Base-by-base conservation (phyloP, 2,888 invertebrate species). In the Epinotia nisella region DNA sequence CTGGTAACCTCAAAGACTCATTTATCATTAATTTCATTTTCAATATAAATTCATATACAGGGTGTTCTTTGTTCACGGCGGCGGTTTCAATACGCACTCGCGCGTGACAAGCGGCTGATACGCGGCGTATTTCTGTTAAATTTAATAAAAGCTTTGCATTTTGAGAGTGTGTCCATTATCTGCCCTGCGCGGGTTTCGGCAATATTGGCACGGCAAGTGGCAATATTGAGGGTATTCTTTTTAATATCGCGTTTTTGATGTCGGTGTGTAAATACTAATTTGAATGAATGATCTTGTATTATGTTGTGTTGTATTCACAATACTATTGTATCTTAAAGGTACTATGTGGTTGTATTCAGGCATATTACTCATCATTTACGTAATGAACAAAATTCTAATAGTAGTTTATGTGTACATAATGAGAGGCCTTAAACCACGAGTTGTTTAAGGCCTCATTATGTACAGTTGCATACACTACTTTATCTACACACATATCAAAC, bases 1-100 rank as follows among this genome's bases (percentile, higher is more conserved):
- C 35, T 29, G 29, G 35, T 35, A 35, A 45, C 5, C n/a, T n/a
- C n/a, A 41, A 41, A 41, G 10, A 10, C 21, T 21, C 45, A 61
- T 61, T 61, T 39, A 21, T 55, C 39, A 35, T 55, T 45, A 62
- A 41, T 35, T 55, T 19, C 15, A 59, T 51, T 53, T 41, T 41
- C 7, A 55, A 55, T 39, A 60, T 71, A 66, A 59, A 71, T 71
- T 51, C 24, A 35, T 70, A 41, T 60, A 53, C 53, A 59, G 4
- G 19, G 2, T 35, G 55, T 66, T 55, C 49, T 41, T 66, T 71
- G 59, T 71, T 53, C 29, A 29, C 53, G n/a, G 53, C 15, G 29
- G 11, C 29, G 61, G 45, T 45, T n/a, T 9, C 55, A 53, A 61
- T 69, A 53, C 35, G 59, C 59, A 19, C 15, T 60, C 61, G 61